Evolutionary conservation across 30 jellyfish, hydroid and myxozoan species (phyloP).

Genomic region (Pelagia noctiluca): DNA sequence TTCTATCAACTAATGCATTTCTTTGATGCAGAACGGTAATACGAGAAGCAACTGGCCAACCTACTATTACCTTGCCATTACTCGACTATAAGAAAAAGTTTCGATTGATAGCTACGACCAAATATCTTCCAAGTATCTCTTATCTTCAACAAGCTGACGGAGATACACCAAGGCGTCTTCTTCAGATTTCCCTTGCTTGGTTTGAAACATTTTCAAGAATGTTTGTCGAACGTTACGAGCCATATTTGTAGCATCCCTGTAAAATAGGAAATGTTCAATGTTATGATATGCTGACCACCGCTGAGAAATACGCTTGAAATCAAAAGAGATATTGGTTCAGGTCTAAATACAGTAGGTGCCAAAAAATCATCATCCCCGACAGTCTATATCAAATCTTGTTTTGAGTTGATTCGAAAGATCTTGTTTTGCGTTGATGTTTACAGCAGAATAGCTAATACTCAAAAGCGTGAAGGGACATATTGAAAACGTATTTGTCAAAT

Average conservation of each 20-base stretch:
- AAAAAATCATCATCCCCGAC: no score
- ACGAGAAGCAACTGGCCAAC: not conserved
- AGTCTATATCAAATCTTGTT: no score
- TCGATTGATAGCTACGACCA: conserved; percentile 71
- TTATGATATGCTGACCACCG: no score
- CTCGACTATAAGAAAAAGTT: not conserved
- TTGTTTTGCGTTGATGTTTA: no score
- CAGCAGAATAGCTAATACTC: no score
- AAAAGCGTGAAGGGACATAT: no score
- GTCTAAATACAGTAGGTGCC: no score
- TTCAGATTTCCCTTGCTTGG: conserved; percentile 33
- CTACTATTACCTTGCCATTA: not conserved
- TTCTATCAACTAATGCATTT: no score
- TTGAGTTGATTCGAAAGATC: no score
- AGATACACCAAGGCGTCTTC: conserved; percentile 70
- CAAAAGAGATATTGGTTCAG: not conserved
- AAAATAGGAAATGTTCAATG: conserved; percentile 1
- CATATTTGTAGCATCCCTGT: conserved; percentile 97
- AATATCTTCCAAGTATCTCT: conserved; percentile 87
- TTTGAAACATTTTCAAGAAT: conserved; percentile 72
- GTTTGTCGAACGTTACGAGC: conserved; percentile 86
- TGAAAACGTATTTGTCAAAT: no score
- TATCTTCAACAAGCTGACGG: conserved; percentile 60
- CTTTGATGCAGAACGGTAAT: not conserved
- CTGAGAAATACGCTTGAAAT: not conserved